Conservation (phyloP, 2,797 vertebrate species). For the Periophthalmus magnuspinnatus region DNA sequence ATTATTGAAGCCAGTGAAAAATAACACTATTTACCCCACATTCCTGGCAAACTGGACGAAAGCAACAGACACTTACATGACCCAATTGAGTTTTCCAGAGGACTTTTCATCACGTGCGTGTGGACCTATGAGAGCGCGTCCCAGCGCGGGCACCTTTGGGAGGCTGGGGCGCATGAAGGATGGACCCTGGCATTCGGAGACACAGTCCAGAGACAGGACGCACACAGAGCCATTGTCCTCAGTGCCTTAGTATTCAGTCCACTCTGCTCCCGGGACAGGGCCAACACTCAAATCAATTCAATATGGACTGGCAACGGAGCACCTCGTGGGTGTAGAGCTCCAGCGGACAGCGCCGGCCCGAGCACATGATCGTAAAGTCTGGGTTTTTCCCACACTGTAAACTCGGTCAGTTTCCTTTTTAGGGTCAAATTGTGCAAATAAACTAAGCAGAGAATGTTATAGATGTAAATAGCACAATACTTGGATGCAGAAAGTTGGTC, state of each 20-base stretch:
- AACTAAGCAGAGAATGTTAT: not conserved
- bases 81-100: conserved; percentile 44
- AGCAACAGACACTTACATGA: conserved; percentile 14
- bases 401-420: not conserved
- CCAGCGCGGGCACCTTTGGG: conserved; percentile 35
- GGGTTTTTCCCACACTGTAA: conserved; percentile 29
- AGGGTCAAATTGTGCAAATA: not conserved
- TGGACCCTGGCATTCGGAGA: conserved; percentile 56
- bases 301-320: conserved; percentile 61
- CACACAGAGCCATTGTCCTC: conserved; percentile 71
- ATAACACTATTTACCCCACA: conserved; percentile 25
- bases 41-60: conserved; percentile 36
- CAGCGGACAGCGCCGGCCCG: conserved; percentile 32
- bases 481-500: not conserved
- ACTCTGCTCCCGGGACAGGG: conserved; percentile 49
- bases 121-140: conserved; percentile 11
- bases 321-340: conserved; percentile 38
- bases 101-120: conserved; percentile 30
- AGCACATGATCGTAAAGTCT: conserved; percentile 31
- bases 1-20: conserved; percentile 51
- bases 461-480: not conserved
- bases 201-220: conserved; percentile 58
- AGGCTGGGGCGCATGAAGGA: conserved; percentile 43
- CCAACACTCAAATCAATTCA: conserved; percentile 69
- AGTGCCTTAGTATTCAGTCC: conserved; percentile 67